phyloP scores from a whole-genome alignment of 2,113 vertebrate species.

The Pluvialis apricaria region DNA sequence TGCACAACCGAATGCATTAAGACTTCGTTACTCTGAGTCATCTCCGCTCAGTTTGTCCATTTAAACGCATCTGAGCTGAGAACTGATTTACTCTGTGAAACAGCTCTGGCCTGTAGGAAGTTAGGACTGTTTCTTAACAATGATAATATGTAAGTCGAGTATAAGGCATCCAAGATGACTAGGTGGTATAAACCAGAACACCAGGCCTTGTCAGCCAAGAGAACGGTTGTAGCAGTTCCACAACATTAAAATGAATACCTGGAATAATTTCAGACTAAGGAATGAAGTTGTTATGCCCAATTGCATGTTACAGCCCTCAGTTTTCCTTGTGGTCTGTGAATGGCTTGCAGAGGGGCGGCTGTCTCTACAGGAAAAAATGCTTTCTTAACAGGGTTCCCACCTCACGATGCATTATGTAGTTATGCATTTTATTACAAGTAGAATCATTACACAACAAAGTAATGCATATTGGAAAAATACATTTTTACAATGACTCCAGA shows the following conservation, averaged over 20 bases:
- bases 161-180: not conserved
- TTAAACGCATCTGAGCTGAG: not conserved
- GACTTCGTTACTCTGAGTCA: not conserved
- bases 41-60: not conserved
- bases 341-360: not conserved
- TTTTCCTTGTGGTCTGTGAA: not conserved
- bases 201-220: not conserved
- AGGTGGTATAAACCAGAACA: not conserved
- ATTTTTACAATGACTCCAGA: constrained; percentile 68
- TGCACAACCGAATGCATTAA: fast-evolving
- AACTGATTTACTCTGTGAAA: too few species aligned
- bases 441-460: constrained; percentile 71
- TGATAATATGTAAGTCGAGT: not conserved
- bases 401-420: not conserved
- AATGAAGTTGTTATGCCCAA: not conserved
- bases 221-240: not conserved
- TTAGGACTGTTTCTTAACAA: fast-evolving
- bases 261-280: not conserved
- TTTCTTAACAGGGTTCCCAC: not conserved
- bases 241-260: not conserved
- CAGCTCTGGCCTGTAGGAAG: not conserved
- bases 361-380: not conserved
- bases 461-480: constrained; percentile 74
- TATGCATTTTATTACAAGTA: constrained; percentile 72
- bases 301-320: fast-evolving